A percentile compares a stretch with the other conserved stretches of the same genome.
Evolutionary conservation across 2,888 invertebrate genomes (phyloP).

Genomic region (Meteorus cinctellus): DNA sequence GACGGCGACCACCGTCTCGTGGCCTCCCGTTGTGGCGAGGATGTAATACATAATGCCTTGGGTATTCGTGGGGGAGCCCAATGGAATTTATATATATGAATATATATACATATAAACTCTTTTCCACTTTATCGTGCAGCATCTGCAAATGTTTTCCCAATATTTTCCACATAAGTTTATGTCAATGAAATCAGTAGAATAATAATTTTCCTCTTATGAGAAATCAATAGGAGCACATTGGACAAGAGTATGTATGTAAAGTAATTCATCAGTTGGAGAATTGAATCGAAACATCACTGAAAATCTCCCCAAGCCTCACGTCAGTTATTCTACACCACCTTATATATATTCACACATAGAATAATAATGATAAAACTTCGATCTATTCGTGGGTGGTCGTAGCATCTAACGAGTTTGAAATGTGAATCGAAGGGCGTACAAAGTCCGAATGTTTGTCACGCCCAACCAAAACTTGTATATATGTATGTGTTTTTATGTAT

Average conservation of each 20-base stretch:
- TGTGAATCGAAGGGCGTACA: slow-evolving; percentile 20
- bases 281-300: background rate
- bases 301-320: too few species aligned
- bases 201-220: background rate
- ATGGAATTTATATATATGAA: slow-evolving; percentile 42
- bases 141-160: background rate
- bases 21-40: slow-evolving; percentile 44
- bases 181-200: background rate
- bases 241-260: too few species aligned
- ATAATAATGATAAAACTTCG: background rate
- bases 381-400: background rate
- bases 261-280: background rate
- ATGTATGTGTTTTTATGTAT: background rate
- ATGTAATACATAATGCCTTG: slow-evolving; percentile 53
- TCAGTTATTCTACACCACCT: too few species aligned
- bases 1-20: slow-evolving; percentile 41
- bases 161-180: background rate
- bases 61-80: slow-evolving; percentile 49
- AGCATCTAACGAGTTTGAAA: slow-evolving; percentile 26
- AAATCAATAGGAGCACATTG: too few species aligned
- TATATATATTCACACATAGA: background rate
- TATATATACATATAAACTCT: background rate
- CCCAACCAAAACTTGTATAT: slow-evolving; percentile 27
- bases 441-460: slow-evolving; percentile 30
- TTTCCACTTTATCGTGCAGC: background rate